Base-by-base conservation (phyloP, 2,797 vertebrate species). In the Chelmon rostratus region DNA sequence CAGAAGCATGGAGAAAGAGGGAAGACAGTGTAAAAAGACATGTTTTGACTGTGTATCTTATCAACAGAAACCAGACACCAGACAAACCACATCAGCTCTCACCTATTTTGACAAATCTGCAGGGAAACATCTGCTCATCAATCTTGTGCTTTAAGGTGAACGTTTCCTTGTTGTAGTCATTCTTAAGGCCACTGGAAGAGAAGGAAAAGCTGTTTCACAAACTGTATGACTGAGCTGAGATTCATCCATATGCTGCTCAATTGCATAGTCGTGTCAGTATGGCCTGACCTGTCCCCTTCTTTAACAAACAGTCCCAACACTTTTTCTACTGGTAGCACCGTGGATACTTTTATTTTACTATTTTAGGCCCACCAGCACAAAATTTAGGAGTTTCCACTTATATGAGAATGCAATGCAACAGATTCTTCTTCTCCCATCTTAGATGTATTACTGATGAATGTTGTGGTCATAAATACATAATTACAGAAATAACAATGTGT, bases 121-220 rank as follows among this genome's bases (percentile, higher is more conserved):
- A 99, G 77, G 98, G 98, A 86, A 99, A 99, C 98, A 99, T 99
- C 95, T 99, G 98, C 92, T 99, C 98, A 74, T 99, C 98, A 47
- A 99, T 99, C 96, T 98, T 99, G 97, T 99, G 98, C 96, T 99
- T 99, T 94, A 99, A 96, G 82, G 98, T 99, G 92, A 99, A 99
- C 11, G 98, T 99, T 95, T 99, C 98, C 95, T 99, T 99, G 95
- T 99, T 99, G 95, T 98, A 99, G 95, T 99, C 98, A 90, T 99
- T 99, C 95, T 99, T 99, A 96, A 99, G 97, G 95, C 98, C 98
- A 94, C 98, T 99, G 92, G 21, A 49, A 78, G 19, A 70, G 21
- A 66, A 50, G 54, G 38, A 74, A 1, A 71, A 62, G 49, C 49
- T 2, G 33, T 68, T 82, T 84, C 3, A 72, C 1, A 15, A 57